phyloP scores from a whole-genome alignment of 2,888 invertebrate genomes.

The Toxonevra muliebris region DNA sequence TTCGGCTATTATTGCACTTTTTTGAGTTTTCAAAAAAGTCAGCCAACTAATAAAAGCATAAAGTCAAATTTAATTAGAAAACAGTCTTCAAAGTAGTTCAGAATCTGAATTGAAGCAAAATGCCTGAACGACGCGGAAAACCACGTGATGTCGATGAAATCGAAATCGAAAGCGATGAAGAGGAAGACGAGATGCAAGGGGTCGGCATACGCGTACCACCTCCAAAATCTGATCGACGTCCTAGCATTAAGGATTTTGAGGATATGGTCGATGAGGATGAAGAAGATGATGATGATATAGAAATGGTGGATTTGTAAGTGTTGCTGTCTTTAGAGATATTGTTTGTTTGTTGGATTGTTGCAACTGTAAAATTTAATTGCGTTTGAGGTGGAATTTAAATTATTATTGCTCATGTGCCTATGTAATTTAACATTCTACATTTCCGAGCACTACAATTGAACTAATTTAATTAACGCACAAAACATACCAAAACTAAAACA shows the following conservation, averaged over 20 bases:
- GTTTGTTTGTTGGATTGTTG: no score
- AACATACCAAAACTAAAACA: no score
- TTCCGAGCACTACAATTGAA: no score
- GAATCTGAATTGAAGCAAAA: conserved; percentile 27
- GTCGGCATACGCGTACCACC: conserved; percentile 52
- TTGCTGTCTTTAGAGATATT: background rate
- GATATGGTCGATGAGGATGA: conserved; percentile 46
- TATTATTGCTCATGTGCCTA: no score
- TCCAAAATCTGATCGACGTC: conserved; percentile 42
- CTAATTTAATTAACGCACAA: no score
- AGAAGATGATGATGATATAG: conserved; percentile 54
- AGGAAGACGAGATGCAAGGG: conserved; percentile 56
- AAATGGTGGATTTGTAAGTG: conserved; percentile 60
- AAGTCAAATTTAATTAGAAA: background rate
- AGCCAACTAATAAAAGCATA: background rate
- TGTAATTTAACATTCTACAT: no score
- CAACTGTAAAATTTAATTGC: no score
- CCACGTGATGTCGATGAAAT: conserved; percentile 54
- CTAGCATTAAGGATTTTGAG: conserved; percentile 44
- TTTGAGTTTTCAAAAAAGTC: no score
- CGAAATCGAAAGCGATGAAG: conserved; percentile 60
- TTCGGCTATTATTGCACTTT: no score
- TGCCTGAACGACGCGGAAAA: conserved; percentile 54
- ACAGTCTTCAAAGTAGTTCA: background rate
- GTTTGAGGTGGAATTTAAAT: no score